Conservation (phyloP, 2,888 invertebrate species). For the Cynaeus angustus region DNA sequence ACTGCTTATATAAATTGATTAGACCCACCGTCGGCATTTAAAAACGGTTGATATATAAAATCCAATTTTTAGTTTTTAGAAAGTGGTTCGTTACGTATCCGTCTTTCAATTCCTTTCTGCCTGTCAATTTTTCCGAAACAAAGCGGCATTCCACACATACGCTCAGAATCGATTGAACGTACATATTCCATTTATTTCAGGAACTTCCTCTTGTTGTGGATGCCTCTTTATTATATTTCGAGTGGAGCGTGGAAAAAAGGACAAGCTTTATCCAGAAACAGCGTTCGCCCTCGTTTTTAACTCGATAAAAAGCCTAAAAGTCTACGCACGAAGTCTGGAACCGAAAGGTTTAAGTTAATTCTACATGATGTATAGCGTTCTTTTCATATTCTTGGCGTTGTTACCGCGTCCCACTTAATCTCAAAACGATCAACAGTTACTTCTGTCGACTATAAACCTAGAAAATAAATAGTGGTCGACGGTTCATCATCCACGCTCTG, state of each 20-base stretch:
- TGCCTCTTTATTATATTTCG: constrained; percentile 20
- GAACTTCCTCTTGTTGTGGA: constrained; percentile 11
- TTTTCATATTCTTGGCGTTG: constrained; percentile 22
- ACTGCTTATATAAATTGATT: no score
- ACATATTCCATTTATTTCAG: constrained; percentile 8
- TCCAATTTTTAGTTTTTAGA: no score
- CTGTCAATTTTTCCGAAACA: constrained; percentile 1
- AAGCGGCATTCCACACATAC: constrained; percentile 7
- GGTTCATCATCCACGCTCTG: constrained; percentile 46
- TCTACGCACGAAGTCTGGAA: constrained; percentile 34
- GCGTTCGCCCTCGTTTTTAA: constrained; percentile 23
- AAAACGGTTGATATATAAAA: no score
- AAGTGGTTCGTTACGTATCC: no score
- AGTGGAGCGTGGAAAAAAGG: constrained; percentile 9
- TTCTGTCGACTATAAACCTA: constrained; percentile 42
- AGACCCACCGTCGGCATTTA: no score
- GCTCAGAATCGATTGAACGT: neutral
- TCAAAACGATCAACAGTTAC: constrained; percentile 43
- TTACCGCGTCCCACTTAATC: constrained; percentile 42
- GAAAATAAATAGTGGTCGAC: constrained; percentile 37
- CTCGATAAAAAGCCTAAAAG: constrained; percentile 24
- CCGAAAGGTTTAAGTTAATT: constrained; percentile 32
- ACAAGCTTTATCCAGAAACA: constrained; percentile 10
- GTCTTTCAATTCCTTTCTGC: neutral
- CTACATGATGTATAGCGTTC: constrained; percentile 34